These are phyloP conservation scores for Pteruthius melanotis DNA, from an alignment of 2,113 vertebrate species.

Conservation along the genomic window DNA sequence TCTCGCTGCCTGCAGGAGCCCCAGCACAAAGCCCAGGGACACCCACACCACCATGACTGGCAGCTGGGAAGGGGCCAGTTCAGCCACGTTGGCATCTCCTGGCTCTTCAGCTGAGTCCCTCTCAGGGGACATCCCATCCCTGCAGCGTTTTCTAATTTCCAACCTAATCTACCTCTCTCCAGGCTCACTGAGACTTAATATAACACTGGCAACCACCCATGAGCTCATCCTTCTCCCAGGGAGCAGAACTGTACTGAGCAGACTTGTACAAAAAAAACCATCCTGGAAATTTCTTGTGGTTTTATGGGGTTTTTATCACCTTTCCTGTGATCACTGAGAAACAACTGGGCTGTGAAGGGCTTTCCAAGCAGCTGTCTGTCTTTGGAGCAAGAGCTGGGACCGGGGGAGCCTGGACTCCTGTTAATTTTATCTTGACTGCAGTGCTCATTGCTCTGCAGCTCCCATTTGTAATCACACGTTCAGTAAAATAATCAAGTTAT, in stretches of 20 bases:
- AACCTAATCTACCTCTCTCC: not conserved
- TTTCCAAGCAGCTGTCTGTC: not conserved
- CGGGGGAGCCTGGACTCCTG: not conserved
- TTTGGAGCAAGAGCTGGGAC: not conserved
- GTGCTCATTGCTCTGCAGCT: not conserved
- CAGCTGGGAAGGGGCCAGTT: not conserved
- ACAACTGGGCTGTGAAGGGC: not conserved
- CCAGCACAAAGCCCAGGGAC: not conserved
- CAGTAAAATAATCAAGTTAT: slow-evolving; percentile 26
- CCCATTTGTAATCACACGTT: not conserved
- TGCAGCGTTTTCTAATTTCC: not conserved
- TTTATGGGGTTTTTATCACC: not conserved
- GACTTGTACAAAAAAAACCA: not conserved
- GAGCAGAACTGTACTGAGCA: not conserved
- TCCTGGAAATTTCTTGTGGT: not conserved
- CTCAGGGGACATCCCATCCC: not conserved
- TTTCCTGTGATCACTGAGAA: not conserved
- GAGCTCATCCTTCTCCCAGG: not conserved
- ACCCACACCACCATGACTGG: accelerated
- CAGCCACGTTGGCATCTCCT: accelerated
- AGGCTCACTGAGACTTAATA: not conserved
- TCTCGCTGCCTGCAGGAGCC: accelerated
- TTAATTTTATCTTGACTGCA: not conserved
- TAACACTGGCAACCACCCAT: not conserved
- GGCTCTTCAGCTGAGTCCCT: not conserved